phyloP scores from a whole-genome alignment of 2,797 vertebrate genomes.

The Enteromius thamalakanensis region DNA sequence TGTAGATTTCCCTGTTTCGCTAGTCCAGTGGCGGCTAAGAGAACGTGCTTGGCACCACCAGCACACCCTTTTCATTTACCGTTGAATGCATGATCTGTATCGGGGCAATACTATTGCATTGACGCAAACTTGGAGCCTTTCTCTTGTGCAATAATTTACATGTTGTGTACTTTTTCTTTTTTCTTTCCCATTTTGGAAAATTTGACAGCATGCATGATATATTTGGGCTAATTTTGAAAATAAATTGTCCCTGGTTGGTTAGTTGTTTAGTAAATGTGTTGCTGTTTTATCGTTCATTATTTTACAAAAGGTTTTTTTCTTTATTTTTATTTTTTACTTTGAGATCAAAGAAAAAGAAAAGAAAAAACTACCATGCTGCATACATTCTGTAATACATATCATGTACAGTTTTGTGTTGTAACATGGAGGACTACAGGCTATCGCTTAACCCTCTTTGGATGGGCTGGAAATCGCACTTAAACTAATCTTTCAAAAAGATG shows the following conservation, averaged over 20 bases:
- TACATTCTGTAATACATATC: slow-evolving; percentile 99
- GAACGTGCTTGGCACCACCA: slow-evolving; percentile 97
- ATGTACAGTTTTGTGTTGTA: slow-evolving; percentile 98
- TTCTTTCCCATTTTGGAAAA: slow-evolving; percentile 78
- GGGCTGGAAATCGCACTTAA: slow-evolving; percentile 87
- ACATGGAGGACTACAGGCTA: slow-evolving; percentile 88
- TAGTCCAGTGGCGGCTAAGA: slow-evolving; percentile 92
- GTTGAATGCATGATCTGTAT: slow-evolving; percentile 99
- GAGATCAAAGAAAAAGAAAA: slow-evolving; percentile 80
- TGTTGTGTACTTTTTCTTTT: slow-evolving; percentile 95
- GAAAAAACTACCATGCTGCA: slow-evolving; percentile 91
- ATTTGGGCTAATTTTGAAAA: slow-evolving; percentile 92
- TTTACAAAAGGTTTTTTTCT: slow-evolving; percentile 66
- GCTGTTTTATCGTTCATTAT: slow-evolving; percentile 90
- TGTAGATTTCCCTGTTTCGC: slow-evolving; percentile 91
- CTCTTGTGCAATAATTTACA: slow-evolving; percentile 99
- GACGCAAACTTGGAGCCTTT: slow-evolving; percentile 99
- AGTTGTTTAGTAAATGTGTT: slow-evolving; percentile 97
- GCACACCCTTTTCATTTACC: slow-evolving; percentile 93
- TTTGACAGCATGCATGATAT: slow-evolving; percentile 99
- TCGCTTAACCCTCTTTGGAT: slow-evolving; percentile 86
- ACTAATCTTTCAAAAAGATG: slow-evolving; percentile 83
- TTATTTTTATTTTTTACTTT: slow-evolving; percentile 86
- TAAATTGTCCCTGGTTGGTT: slow-evolving; percentile 96
- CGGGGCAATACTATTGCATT: slow-evolving; percentile 99